phyloP scores from a whole-genome alignment of 1,140 invertebrate species.

The Delia radicum region DNA sequence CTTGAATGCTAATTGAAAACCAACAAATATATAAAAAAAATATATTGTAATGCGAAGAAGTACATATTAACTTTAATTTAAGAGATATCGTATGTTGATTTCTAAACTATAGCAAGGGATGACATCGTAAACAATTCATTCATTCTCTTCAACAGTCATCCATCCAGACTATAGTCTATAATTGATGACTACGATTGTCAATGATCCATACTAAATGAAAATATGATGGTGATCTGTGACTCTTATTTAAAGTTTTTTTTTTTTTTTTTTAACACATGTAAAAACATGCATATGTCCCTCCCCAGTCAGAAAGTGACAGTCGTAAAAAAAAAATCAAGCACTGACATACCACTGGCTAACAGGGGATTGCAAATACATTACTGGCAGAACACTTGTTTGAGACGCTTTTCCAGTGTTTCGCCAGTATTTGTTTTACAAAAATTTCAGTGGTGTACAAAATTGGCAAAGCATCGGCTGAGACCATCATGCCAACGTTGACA shows the following conservation, averaged over 20 bases:
- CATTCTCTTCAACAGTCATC: background rate
- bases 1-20: conserved; percentile 4
- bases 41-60: background rate
- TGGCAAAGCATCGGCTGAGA: too few species aligned
- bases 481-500: too few species aligned
- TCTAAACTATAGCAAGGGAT: background rate
- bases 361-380: too few species aligned
- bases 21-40: background rate
- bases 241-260: background rate
- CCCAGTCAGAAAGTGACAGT: too few species aligned
- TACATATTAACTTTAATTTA: too few species aligned
- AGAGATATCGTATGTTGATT: background rate
- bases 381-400: too few species aligned
- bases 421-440: too few species aligned
- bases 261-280: background rate
- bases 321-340: too few species aligned
- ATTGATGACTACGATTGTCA: conserved; percentile 19
- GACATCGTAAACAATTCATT: background rate
- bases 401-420: too few species aligned
- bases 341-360: too few species aligned
- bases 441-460: too few species aligned
- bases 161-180: background rate
- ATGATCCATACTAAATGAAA: conserved; percentile 17
- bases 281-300: background rate
- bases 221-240: conserved; percentile 19